Conservation (phyloP, 1,140 invertebrate genomes). For the Anthonomus grandis region DNA sequence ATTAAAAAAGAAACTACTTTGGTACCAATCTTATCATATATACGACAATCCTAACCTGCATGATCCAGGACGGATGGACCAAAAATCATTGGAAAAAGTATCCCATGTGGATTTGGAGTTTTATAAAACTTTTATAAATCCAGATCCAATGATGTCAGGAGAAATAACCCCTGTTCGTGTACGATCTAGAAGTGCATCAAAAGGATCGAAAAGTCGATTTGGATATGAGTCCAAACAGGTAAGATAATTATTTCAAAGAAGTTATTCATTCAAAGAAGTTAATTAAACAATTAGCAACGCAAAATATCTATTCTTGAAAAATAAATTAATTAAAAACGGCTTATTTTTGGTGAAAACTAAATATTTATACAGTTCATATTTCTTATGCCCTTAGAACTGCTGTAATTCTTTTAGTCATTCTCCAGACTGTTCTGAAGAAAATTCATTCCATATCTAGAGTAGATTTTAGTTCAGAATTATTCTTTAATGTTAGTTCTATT, state of each 20-base stretch:
- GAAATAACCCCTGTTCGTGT: not conserved
- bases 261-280: not conserved
- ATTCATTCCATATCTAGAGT: too few relatives aligned
- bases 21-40: constrained; percentile 21
- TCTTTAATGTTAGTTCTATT: too few relatives aligned
- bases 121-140: constrained; percentile 30
- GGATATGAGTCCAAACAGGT: constrained; percentile 12
- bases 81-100: constrained; percentile 12
- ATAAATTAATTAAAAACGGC: not conserved
- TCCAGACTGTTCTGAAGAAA: not conserved
- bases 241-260: not conserved
- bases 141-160: not conserved
- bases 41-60: constrained; percentile 22
- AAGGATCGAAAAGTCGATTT: not conserved
- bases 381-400: too few relatives aligned
- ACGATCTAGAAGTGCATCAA: too few relatives aligned
- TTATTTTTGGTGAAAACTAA: too few relatives aligned
- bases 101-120: constrained; percentile 19
- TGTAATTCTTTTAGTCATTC: constrained; percentile 3
- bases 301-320: not conserved
- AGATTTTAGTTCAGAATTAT: too few relatives aligned
- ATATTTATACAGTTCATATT: too few relatives aligned
- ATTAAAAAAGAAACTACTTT: not conserved
- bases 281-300: not conserved
- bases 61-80: constrained; percentile 15